These are phyloP conservation scores for Tipula lateralis DNA, from an alignment of 2,888 invertebrate species.

Conservation along the genomic window DNA sequence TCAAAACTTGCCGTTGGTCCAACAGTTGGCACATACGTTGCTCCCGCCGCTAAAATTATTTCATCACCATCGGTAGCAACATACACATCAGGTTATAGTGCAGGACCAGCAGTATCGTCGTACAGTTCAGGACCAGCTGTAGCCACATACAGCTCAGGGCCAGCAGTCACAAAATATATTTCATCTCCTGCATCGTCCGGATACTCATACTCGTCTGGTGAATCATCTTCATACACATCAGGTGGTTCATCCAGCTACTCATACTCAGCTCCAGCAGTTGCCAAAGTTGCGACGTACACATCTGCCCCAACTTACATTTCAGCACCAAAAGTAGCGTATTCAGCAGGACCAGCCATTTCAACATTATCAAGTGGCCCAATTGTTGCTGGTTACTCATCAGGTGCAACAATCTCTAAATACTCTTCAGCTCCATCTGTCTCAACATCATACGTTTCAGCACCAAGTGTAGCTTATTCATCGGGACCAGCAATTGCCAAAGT, in stretches of 20 bases:
- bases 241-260: constrained; percentile 31
- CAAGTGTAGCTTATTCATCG: constrained; percentile 34
- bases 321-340: constrained; percentile 33
- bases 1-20: constrained; percentile 37
- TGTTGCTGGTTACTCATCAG: constrained; percentile 43
- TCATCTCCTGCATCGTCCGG: constrained; percentile 29
- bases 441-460: constrained; percentile 31
- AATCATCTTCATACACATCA: constrained; percentile 30
- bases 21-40: constrained; percentile 31
- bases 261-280: neutral
- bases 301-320: constrained; percentile 32
- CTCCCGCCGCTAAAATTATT: constrained; percentile 33
- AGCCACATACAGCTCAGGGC: constrained; percentile 45
- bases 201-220: constrained; percentile 33
- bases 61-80: constrained; percentile 32
- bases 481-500: constrained; percentile 37
- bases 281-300: neutral
- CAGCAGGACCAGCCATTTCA: constrained; percentile 33
- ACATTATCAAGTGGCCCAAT: constrained; percentile 47
- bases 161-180: constrained; percentile 37
- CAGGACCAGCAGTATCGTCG: constrained; percentile 37
- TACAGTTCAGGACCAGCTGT: constrained; percentile 34
- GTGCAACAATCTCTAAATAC: constrained; percentile 35
- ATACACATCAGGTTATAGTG: constrained; percentile 32
- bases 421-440: constrained; percentile 35